Base-by-base conservation (phyloP, 2,797 vertebrate genomes). In the Netta rufina region DNA sequence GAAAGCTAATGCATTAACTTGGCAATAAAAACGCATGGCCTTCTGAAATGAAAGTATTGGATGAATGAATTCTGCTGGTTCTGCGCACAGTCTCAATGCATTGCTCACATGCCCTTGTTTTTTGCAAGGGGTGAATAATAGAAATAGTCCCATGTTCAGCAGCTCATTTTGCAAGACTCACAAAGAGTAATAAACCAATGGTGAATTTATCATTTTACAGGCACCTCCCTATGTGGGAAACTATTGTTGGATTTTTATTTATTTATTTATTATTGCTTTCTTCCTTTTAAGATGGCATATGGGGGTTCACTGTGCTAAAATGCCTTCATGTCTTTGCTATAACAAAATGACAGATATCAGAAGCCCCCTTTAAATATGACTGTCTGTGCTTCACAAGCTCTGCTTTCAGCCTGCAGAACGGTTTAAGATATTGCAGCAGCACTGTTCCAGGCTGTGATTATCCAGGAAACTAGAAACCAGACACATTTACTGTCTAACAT, bases 391-490 rank as follows among this genome's bases (percentile, higher is more conserved):
- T 95, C 89, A 91, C 60, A 67, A 92, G 67, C 74, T 66, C 57
- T 72, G 75, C 58, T 91, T 81, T 92, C 61, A 90, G 49, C 53
- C 57, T 73, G 38, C 49, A 91, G 67, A 65, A 90, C 33, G 32
- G 60, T 84, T 94, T 94, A 87, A 93, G 91, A 25, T 74, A 94
- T 78, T 71, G 84, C 87, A 95, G 74, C 45, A 87, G 64, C 49
- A 79, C 79, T 90, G 36, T 78, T 94, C 85, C 79, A 89, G 92
- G 60, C 80, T 90, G 83, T 58, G 85, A 95, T 95, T 95, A 88
- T 80, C 79, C 58, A 85, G 69, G 36, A 94, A 84, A 81, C 57
- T 69, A 72, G 66, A 97, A 96, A 88, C 16, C 21, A 95, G 65
- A 64, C 13, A 76, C 53, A 75, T 94, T 84, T 75, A 65, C 84